A percentile compares a stretch with the other conserved stretches of the same genome.
Conservation (phyloP, 64 coral and sea anemone species). For the Astreopora myriophthalma region DNA sequence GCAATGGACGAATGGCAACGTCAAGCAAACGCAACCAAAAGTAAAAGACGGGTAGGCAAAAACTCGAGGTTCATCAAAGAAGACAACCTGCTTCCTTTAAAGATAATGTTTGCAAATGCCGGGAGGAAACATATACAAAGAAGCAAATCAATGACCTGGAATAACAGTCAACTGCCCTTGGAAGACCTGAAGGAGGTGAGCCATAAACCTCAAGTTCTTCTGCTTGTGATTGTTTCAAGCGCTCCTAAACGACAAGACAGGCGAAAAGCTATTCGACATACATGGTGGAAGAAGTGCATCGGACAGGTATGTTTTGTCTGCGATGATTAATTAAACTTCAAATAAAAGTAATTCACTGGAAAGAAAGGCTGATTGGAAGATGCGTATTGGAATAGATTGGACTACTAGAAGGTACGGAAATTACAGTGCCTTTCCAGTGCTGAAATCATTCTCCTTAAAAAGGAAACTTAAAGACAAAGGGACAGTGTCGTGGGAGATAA, state of each 20-base stretch:
- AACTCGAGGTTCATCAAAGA: background rate
- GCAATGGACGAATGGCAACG: too few relatives aligned
- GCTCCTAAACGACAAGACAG: background rate
- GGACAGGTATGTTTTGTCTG: background rate
- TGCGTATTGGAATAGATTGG: too few relatives aligned
- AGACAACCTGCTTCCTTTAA: background rate
- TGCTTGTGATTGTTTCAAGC: background rate
- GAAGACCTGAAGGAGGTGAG: background rate
- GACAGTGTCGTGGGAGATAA: too few relatives aligned
- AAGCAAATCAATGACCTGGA: background rate
- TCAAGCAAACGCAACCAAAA: too few relatives aligned
- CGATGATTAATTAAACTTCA: too few relatives aligned
- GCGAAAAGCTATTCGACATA: background rate
- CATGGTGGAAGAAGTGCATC: background rate
- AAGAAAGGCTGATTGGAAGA: too few relatives aligned
- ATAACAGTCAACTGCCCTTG: background rate
- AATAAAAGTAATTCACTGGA: too few relatives aligned
- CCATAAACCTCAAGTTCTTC: background rate
- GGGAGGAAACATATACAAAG: background rate
- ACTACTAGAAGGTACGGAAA: too few relatives aligned
- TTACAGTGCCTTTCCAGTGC: too few relatives aligned
- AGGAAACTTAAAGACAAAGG: too few relatives aligned
- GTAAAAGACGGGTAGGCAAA: too few relatives aligned
- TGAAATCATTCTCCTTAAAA: too few relatives aligned
- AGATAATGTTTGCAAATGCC: background rate